Conservation (phyloP, 2,113 vertebrate genomes). For the Strix aluco region DNA sequence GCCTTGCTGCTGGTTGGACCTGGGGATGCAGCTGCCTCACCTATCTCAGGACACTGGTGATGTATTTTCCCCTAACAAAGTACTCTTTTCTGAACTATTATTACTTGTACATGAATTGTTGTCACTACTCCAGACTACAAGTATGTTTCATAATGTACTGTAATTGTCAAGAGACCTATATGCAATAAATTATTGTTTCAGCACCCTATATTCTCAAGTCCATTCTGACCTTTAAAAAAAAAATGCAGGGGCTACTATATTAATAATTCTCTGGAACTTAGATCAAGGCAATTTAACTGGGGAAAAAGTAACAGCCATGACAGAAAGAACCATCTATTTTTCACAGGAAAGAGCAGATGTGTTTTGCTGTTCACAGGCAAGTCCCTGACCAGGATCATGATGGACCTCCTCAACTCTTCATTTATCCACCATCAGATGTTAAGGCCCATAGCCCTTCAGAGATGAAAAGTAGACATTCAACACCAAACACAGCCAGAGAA, state of each 20-base stretch:
- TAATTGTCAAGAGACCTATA: not conserved
- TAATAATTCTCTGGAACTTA: not conserved
- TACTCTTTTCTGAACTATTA: not conserved
- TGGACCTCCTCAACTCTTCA: not conserved
- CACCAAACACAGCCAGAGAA: not conserved
- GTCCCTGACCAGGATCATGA: not conserved
- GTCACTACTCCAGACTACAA: not conserved
- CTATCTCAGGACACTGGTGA: not conserved
- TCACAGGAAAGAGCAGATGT: not conserved
- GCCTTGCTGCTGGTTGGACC: fast-evolving
- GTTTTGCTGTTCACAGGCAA: not conserved
- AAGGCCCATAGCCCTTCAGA: not conserved
- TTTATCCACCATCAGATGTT: not conserved
- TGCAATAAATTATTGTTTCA: not conserved
- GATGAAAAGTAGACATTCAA: not conserved
- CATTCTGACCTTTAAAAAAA: not conserved
- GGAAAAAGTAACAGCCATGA: not conserved
- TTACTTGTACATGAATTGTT: not conserved
- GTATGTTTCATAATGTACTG: not conserved
- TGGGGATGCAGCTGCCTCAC: not conserved
- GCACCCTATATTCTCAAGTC: not conserved
- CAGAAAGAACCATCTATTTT: not conserved
- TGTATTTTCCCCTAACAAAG: not conserved
- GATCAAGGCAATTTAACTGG: not conserved
- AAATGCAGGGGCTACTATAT: not conserved